Conservation (phyloP, 35 echinoderm and acorn worm genomes). For the Apostichopus japonicus region DNA sequence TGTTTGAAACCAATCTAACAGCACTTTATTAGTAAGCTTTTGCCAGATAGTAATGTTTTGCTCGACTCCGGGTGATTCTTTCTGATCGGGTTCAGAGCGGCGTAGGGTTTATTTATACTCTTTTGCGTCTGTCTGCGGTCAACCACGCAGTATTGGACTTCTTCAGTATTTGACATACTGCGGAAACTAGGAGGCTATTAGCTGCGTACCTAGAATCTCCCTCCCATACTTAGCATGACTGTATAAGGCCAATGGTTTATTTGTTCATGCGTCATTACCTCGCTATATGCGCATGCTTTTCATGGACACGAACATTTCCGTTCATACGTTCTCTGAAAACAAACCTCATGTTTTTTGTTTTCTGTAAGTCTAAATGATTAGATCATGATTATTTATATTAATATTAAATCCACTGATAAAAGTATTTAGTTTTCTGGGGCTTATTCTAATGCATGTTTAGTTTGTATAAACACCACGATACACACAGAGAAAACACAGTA, state of each 20-base stretch:
- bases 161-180: not conserved
- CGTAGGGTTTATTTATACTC: not conserved
- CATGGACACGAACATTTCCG: no score
- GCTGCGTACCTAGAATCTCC: not conserved
- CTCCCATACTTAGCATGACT: not conserved
- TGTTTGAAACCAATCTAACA: not conserved
- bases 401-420: no score
- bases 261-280: not conserved
- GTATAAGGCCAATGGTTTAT: not conserved
- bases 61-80: not conserved
- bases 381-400: no score
- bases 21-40: not conserved
- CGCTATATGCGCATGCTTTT: not conserved
- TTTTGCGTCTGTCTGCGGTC: not conserved
- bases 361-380: no score
- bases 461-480: no score
- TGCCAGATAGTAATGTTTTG: not conserved
- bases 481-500: no score
- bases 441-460: no score
- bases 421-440: no score
- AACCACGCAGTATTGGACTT: not conserved
- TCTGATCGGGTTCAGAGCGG: not conserved
- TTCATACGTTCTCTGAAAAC: no score
- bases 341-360: no score
- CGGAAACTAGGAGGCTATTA: not conserved